phyloP scores from a whole-genome alignment of 2,113 vertebrate genomes.

The Actenoides hombroni region DNA sequence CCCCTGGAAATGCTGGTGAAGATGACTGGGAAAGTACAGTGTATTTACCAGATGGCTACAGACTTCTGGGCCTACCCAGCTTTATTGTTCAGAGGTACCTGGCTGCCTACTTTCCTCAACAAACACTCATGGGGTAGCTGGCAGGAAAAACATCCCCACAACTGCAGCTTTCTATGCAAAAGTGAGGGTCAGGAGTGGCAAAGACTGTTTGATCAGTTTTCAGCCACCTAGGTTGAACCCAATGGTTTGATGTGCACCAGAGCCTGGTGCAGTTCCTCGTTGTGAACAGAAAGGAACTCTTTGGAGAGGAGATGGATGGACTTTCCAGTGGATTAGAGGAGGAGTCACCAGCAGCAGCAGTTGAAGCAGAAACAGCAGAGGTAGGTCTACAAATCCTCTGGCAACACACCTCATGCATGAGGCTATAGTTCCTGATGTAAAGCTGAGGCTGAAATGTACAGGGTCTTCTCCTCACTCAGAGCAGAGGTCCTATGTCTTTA shows the following conservation, averaged over 20 bases:
- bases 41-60: neutral
- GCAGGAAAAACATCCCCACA: neutral
- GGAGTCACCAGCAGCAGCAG: neutral
- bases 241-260: neutral
- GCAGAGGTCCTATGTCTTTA: neutral
- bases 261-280: neutral
- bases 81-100: neutral
- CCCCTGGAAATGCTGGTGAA: neutral
- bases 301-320: neutral
- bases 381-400: neutral
- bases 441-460: neutral
- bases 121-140: neutral
- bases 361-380: neutral
- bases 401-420: neutral
- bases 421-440: neutral
- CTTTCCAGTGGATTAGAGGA: rapidly evolving
- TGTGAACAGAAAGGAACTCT: neutral
- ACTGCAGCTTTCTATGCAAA: neutral
- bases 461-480: neutral
- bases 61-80: neutral
- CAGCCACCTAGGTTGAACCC: neutral
- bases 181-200: neutral
- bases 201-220: neutral
- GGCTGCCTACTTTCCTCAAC: neutral
- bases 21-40: neutral